Percentiles rank a stretch among this genome's conserved stretches.
These are phyloP conservation scores for Phengaris alcon DNA, from an alignment of 2,888 invertebrate genomes.

Conservation along the genomic window DNA sequence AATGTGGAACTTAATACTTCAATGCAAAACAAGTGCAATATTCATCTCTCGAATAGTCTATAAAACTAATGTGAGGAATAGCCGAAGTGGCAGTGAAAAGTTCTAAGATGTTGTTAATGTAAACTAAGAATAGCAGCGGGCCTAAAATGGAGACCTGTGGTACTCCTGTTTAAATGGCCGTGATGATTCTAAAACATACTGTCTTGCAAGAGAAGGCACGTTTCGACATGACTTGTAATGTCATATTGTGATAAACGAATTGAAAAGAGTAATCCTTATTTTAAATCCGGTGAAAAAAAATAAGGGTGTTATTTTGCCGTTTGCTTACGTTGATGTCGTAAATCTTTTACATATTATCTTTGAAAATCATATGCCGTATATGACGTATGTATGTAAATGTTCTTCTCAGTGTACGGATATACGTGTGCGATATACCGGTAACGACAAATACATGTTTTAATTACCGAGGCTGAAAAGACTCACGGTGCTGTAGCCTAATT, in stretches of 20 bases:
- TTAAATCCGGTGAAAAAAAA: no score
- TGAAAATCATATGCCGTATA: no score
- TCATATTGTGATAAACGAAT: no score
- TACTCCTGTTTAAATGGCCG: neutral
- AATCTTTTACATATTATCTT: no score
- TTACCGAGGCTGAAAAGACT: neutral
- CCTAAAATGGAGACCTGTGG: neutral
- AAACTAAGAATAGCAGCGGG: neutral
- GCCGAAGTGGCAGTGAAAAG: neutral
- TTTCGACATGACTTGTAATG: no score
- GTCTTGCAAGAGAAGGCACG: neutral
- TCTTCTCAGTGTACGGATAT: no score
- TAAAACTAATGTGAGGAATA: neutral
- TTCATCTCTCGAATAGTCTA: neutral
- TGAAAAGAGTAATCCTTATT: no score
- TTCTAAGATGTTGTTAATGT: neutral
- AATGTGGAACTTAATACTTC: neutral
- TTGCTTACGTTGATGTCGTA: no score
- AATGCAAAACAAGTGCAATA: neutral
- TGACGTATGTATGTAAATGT: neutral
- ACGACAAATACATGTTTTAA: neutral
- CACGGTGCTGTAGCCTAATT: slow-evolving; percentile 9
- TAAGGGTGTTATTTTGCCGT: no score
- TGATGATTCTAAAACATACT: neutral
- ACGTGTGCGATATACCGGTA: no score